Evolutionary conservation across 2,888 invertebrate species (phyloP).

Genomic region (Hololepta plana): DNA sequence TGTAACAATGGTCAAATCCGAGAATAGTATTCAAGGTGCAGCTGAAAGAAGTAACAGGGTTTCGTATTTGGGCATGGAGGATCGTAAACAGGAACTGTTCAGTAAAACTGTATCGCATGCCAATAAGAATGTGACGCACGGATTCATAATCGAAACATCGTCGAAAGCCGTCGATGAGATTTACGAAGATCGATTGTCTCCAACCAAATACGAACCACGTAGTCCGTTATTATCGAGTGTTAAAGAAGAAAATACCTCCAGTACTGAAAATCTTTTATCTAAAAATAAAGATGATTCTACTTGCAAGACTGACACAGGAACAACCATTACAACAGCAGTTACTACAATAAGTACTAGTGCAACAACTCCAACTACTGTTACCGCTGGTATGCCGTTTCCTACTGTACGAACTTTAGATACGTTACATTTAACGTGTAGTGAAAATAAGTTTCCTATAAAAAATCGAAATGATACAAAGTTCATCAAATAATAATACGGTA

Average conservation of each 20-base stretch:
- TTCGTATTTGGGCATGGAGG: no score
- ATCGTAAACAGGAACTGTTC: slow-evolving; percentile 12
- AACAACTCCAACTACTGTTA: slow-evolving; percentile 7
- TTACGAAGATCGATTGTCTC: slow-evolving; percentile 10
- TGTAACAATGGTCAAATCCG: no score
- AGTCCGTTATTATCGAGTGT: slow-evolving; percentile 23
- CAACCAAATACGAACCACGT: slow-evolving; percentile 12
- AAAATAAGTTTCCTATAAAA: slow-evolving; percentile 39
- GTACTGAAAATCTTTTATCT: slow-evolving; percentile 25
- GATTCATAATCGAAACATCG: slow-evolving; percentile 5
- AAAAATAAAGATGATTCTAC: slow-evolving; percentile 5
- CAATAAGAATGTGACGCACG: slow-evolving; percentile 3
- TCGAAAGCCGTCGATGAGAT: no score
- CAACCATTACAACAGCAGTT: neutral
- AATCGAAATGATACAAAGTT: no score
- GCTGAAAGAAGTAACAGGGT: no score
- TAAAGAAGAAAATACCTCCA: slow-evolving; percentile 26
- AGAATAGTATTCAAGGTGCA: no score
- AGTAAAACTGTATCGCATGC: slow-evolving; percentile 1
- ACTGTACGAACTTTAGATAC: slow-evolving; percentile 24
- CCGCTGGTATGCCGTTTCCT: slow-evolving; percentile 10
- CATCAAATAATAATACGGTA: no score
- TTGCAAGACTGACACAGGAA: neutral
- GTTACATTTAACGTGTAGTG: slow-evolving; percentile 35
- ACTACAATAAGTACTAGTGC: neutral